Evolutionary conservation across 2,113 vertebrate species (phyloP), one percentile per base, ranked within the genome.

Genomic region (Clarias magur): DNA sequence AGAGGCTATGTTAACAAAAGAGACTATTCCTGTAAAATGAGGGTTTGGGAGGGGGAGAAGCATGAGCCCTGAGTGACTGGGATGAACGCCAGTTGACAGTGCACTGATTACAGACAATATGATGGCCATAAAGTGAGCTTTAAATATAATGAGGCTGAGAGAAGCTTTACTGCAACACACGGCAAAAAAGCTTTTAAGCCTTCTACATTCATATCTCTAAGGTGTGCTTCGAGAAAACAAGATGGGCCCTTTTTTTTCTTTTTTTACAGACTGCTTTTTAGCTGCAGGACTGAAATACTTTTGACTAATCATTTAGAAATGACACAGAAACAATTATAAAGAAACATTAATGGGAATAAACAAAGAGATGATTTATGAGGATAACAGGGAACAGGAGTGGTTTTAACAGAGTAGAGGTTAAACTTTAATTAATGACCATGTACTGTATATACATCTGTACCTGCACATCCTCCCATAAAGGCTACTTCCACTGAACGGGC

Each of bases 1-100:
- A 87, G 84, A 88, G 65, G 82, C 53, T 88, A 84, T 67, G 80
- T 91, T 88, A 90, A 93, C 89, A 91, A 91, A 81, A 82, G 13
- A 65, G 73, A 82, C 56, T 84, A 75, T 85, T 65, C 54, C 76
- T 86, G 63, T 85, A 85, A 85, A 83, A 67, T 54, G 83, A 70
- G 80, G 1, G 34, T 2, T 34, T 34, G 2, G 0, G 5, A 6
- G 17, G 19, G 60, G 89, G 76, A 59, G 53, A 17, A 42, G 59
- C 42, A 70, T 13, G 82, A 78, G 72, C 85, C 86, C 60, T 82
- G 65, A 89, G 57, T 48, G 73, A n/a, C 48, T 73, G 48, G 63
- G 81, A 86, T 17, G 73, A 59, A 68, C 59, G 56, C 80, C 53
- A 59, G 38, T 56, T 60, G 25, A 76, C 80, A 87, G 86, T 34